Conservation (phyloP, 2,888 invertebrate genomes). For the Elgonia sp. region DNA sequence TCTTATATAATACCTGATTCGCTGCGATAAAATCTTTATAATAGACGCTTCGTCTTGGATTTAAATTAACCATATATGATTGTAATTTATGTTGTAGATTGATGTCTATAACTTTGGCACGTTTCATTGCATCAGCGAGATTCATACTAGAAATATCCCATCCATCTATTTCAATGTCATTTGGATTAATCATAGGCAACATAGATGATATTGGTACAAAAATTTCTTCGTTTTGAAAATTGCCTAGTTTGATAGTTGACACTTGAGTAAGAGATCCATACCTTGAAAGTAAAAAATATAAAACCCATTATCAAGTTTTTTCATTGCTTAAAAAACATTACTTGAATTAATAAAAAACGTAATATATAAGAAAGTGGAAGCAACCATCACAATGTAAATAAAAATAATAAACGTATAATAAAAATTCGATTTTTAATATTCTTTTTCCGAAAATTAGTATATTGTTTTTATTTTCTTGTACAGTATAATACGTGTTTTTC, state of each 20-base stretch:
- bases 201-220: slow-evolving; percentile 93
- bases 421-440: too few species aligned
- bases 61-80: slow-evolving; percentile 91
- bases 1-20: slow-evolving; percentile 94
- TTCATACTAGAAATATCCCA: slow-evolving; percentile 96
- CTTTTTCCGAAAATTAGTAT: too few species aligned
- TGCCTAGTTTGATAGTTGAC: slow-evolving; percentile 95
- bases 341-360: too few species aligned
- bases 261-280: slow-evolving; percentile 97
- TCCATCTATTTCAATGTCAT: slow-evolving; percentile 95
- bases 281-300: slow-evolving; percentile 86
- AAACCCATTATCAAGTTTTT: too few species aligned
- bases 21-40: slow-evolving; percentile 97
- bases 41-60: slow-evolving; percentile 95
- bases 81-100: slow-evolving; percentile 93
- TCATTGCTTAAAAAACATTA: too few species aligned
- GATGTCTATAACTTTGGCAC: slow-evolving; percentile 95
- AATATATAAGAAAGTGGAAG: too few species aligned
- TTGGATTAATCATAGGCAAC: slow-evolving; percentile 96
- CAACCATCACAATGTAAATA: too few species aligned
- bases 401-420: too few species aligned
- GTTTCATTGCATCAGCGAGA: slow-evolving; percentile 94
- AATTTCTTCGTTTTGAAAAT: slow-evolving; percentile 91
- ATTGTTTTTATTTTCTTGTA: too few species aligned
- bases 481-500: too few species aligned